These are phyloP conservation scores for Lasioglossum morio DNA, from an alignment of 2,888 invertebrate genomes.

Conservation along the genomic window DNA sequence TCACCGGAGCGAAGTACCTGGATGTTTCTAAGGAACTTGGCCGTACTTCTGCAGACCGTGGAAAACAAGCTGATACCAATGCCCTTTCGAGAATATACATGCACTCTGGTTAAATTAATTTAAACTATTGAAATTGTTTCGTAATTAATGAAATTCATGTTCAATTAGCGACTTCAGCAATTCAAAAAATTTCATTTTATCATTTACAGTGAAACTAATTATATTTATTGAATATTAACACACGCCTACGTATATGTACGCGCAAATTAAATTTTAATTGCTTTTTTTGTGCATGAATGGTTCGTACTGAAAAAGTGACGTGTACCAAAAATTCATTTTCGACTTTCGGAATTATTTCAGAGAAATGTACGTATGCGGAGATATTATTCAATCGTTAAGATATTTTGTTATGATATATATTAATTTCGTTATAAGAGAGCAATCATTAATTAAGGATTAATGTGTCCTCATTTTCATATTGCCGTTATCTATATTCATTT, in stretches of 20 bases:
- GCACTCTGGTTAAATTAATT: no score
- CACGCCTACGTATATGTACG: neutral
- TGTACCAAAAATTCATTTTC: neutral
- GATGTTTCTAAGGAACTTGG: neutral
- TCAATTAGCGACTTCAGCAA: no score
- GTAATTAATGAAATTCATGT: neutral
- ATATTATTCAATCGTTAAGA: neutral
- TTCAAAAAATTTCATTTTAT: no score
- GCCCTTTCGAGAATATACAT: no score
- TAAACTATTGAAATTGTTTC: neutral
- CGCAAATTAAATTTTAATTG: neutral
- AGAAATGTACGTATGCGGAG: neutral
- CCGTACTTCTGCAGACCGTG: neutral
- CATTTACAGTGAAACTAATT: neutral
- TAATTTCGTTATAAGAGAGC: neutral
- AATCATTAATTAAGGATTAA: slow-evolving; percentile 1
- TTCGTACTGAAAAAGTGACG: neutral
- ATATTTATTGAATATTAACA: neutral
- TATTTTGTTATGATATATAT: neutral
- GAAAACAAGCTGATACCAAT: neutral
- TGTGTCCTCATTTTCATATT: neutral
- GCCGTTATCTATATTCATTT: neutral
- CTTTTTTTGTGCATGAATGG: neutral
- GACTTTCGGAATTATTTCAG: neutral
- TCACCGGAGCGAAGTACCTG: neutral